Evolutionary conservation across 2,797 vertebrate genomes (phyloP), one percentile per base, ranked within the genome.

Genomic region (Argya squamiceps): DNA sequence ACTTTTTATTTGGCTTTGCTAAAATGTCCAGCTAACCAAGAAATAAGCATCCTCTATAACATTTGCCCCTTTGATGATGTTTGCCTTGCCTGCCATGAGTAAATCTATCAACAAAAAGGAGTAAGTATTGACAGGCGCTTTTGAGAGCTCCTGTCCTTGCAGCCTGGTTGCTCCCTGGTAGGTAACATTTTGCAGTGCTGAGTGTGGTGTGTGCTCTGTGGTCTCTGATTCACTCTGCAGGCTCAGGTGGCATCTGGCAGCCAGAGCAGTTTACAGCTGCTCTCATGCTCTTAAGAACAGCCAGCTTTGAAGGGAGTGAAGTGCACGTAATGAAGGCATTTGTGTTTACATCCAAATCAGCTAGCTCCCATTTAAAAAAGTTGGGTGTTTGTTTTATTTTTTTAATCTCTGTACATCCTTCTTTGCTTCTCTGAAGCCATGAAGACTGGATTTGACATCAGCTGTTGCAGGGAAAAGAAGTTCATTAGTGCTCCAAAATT

Each of bases 361-460:
- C 36, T 44, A 77, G 27, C 16, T 69, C 16, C 20, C 15, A n/a
- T 70, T 73, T 74, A 29, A 88, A 87, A 91, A 89, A 30, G 8
- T 0, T 47, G 44, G 10, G 11, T 78, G 23, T 62, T 77, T 75
- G 11, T 16, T 83, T 79, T 71, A 36, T 27, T 85, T 47, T 49
- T 91, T 58, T 10, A 74, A 60, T 76, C 44, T 71, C 46, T 73
- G 15, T n/a, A 56, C 36, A 15, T 60, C 84, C 50, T 37, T 88
- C 80, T 97, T 83, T 71, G 58, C 89, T 73, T 83, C 88, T 80
- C 29, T 65, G 62, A 95, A 96, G 81, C 70, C 3, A 2, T 79
- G 74, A 80, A 49, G 84, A 55, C 53, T 74, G 58, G 44, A 44
- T 68, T 94, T 96, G 81, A 82, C 71, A 91, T 63, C 50, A 85